A percentile compares a stretch with the other conserved stretches of the same genome.
Evolutionary conservation across 92 coral and sea anemone species (phyloP).

Genomic region (Palythoa grandis): DNA sequence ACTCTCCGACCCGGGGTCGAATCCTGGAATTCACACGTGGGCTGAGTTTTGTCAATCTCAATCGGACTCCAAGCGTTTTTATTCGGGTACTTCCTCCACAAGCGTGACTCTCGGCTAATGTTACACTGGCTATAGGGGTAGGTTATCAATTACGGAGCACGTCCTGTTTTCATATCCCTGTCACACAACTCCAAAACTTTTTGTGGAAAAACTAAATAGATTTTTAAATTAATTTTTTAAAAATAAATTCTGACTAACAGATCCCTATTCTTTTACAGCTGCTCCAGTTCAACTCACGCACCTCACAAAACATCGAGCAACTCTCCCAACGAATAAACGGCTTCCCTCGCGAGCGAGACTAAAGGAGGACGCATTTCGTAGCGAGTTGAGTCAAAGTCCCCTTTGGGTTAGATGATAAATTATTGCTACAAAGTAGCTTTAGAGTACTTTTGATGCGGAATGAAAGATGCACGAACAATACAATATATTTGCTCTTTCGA

Average conservation of each 20-base stretch:
- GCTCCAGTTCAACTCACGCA: constrained; percentile 75
- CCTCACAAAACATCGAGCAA: constrained; percentile 74
- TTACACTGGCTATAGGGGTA: no score
- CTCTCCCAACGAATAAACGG: constrained; percentile 63
- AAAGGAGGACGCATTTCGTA: constrained; percentile 51
- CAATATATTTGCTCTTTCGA: not conserved
- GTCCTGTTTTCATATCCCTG: no score
- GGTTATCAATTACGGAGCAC: no score
- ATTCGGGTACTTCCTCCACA: no score
- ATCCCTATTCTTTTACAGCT: constrained; percentile 44
- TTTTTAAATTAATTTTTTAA: no score
- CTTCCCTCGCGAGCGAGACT: constrained; percentile 67
- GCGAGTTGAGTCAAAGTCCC: constrained; percentile 38
- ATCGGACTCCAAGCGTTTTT: no score
- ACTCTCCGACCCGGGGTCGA: no score
- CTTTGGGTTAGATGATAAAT: constrained; percentile 31
- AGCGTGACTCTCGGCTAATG: no score
- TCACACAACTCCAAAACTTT: no score
- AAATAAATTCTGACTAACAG: not conserved
- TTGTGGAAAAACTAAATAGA: no score
- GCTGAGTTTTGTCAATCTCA: no score
- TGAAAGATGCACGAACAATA: not conserved
- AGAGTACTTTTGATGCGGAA: not conserved
- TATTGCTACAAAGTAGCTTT: not conserved
- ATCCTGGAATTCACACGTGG: no score